Evolutionary conservation across 2,113 vertebrate genomes (phyloP), one percentile per base, ranked within the genome.

Genomic region (Ctenomys sociabilis): DNA sequence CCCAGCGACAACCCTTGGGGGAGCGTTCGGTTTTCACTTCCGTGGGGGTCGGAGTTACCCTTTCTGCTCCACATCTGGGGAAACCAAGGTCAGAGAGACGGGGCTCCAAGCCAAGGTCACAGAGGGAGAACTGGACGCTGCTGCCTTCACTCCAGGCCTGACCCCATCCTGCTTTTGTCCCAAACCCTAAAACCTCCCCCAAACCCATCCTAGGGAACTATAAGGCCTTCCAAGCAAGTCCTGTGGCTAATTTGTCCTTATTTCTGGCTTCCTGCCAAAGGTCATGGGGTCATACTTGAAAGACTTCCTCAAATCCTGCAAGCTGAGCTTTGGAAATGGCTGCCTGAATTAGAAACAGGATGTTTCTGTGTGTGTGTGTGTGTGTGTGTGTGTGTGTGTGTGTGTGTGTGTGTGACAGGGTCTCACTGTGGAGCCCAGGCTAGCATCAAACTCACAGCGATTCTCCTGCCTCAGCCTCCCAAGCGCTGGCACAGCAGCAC

Each of bases 251-350:
- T 40, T 57, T 16, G 40, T 64, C 94, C 75, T 94, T 88, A 17
- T 28, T 82, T 77, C 93, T 97, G 97, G 96, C 96, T 96, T 88
- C n/a, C 90, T 90, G 93, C 93, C 97, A 97, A 80, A 96, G 78
- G 95, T 96, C 97, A 95, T 10, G 28, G 93, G 96, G 97, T 97
- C 96, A 94, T 14, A 78, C 87, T 96, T 95, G 94, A 97, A 97
- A 95, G 94, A 98, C 96, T 97, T 98, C 97, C 96, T 95, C 95
- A 89, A 90, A 78, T 5, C 52, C 85, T 78, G 91, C 64, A 85
- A 92, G 75, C 87, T 89, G 87, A 12, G 4, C 73, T 89, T 72
- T 83, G 85, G 93, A 94, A 52, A 45, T 37, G 85, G 89, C 94
- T 85, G 96, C 59, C 92, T 78, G 75, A 90, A 93, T 88, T 68